A percentile compares a stretch with the other conserved stretches of the same genome.
Conservation (phyloP, 2,888 invertebrate genomes). For the Philereme transversata region DNA sequence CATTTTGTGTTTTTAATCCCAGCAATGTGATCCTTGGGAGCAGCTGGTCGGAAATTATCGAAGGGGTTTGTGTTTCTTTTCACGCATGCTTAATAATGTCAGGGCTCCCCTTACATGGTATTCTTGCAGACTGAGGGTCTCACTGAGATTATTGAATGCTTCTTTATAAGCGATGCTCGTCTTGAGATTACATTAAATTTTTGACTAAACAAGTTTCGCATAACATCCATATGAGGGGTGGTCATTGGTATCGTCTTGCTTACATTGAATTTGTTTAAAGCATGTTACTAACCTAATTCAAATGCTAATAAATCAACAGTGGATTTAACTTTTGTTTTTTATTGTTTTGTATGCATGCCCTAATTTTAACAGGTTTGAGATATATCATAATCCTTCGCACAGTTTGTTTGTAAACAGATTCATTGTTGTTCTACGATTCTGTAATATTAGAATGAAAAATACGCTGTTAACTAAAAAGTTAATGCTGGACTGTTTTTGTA, state of each 20-base stretch:
- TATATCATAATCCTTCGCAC: too few relatives aligned
- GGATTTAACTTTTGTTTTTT: neutral
- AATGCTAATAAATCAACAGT: neutral
- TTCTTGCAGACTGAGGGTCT: slow-evolving; percentile 64
- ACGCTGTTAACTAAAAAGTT: too few relatives aligned
- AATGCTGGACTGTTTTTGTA: neutral
- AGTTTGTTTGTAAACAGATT: too few relatives aligned
- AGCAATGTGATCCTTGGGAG: slow-evolving; percentile 64
- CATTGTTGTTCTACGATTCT: too few relatives aligned
- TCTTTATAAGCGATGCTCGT: slow-evolving; percentile 68
- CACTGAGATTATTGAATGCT: slow-evolving; percentile 67
- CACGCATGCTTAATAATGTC: slow-evolving; percentile 73
- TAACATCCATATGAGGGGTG: slow-evolving; percentile 57
- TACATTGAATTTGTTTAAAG: slow-evolving; percentile 28
- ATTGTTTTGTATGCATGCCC: neutral
- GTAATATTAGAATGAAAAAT: too few relatives aligned
- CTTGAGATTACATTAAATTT: slow-evolving; percentile 71
- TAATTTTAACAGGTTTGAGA: neutral
- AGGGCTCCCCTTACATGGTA: slow-evolving; percentile 71
- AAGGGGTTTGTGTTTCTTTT: slow-evolving; percentile 77
- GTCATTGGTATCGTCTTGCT: slow-evolving; percentile 56
- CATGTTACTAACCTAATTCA: slow-evolving; percentile 42
- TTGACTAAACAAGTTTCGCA: slow-evolving; percentile 73
- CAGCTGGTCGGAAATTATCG: slow-evolving; percentile 73
- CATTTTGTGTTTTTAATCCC: slow-evolving; percentile 72